phyloP scores from a whole-genome alignment of 92 coral and sea anemone species.

The Epizoanthus rinbou region DNA sequence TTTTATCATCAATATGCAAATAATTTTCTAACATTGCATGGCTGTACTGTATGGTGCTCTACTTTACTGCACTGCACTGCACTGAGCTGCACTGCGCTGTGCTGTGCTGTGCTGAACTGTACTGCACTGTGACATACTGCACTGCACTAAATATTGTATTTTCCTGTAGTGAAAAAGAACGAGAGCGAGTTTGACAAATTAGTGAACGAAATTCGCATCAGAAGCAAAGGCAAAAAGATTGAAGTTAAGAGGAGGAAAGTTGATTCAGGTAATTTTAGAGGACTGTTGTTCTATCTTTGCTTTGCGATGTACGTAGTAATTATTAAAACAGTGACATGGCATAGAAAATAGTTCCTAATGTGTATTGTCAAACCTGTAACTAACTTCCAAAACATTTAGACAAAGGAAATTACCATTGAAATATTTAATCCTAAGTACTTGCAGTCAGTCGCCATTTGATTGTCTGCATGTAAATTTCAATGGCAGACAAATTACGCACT shows the following conservation, averaged over 20 bases:
- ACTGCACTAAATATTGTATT: not conserved
- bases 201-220: constrained; percentile 62
- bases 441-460: no score
- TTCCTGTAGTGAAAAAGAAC: constrained; percentile 67
- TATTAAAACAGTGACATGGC: no score
- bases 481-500: no score
- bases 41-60: not conserved
- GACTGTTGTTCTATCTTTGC: no score
- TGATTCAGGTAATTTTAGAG: constrained; percentile 2
- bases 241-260: constrained; percentile 12
- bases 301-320: no score
- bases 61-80: not conserved
- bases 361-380: no score
- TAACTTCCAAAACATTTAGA: no score
- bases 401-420: no score
- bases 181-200: constrained; percentile 70
- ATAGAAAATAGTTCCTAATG: no score
- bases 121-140: not conserved
- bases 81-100: no score
- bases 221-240: constrained; percentile 61
- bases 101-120: not conserved
- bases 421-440: no score
- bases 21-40: not conserved
- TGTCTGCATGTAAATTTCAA: no score
- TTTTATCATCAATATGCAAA: not conserved